phyloP scores from a whole-genome alignment of 2,113 vertebrate genomes.

The Colossoma macropomum region DNA sequence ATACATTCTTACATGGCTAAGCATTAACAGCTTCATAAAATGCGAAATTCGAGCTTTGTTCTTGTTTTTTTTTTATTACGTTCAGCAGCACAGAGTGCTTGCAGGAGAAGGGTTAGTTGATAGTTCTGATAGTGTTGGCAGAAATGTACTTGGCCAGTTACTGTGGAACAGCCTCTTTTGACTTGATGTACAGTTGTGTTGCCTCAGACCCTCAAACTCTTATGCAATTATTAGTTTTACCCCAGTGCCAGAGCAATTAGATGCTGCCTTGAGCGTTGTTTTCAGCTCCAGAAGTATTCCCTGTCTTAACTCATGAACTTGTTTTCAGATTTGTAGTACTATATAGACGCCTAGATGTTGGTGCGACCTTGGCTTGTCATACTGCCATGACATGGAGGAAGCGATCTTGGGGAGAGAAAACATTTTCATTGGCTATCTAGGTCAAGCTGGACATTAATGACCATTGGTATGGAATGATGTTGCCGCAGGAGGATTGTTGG shows the following conservation, averaged over 20 bases:
- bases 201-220: slow-evolving; percentile 38
- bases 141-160: not conserved
- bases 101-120: not conserved
- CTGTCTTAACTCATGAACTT: slow-evolving; percentile 61
- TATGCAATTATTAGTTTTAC: slow-evolving; percentile 70
- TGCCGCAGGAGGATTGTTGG: not conserved
- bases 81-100: not conserved
- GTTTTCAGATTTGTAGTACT: slow-evolving; percentile 55
- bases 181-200: slow-evolving; percentile 29
- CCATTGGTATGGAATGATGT: slow-evolving; percentile 55
- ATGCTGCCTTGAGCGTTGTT: slow-evolving; percentile 58
- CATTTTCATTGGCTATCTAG: slow-evolving; percentile 71
- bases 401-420: slow-evolving; percentile 66
- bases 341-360: slow-evolving; percentile 22
- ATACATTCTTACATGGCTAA: not conserved
- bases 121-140: slow-evolving; percentile 5
- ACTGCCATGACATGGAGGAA: slow-evolving; percentile 60
- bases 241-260: slow-evolving; percentile 72
- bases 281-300: slow-evolving; percentile 56
- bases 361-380: slow-evolving; percentile 30
- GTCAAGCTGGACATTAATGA: slow-evolving; percentile 54
- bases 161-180: slow-evolving; percentile 26
- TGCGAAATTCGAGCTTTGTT: not conserved
- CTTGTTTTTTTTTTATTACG: not conserved
- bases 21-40: slow-evolving; percentile 7